phyloP scores from a whole-genome alignment of 2,797 vertebrate genomes.

The Danio kyathit region DNA sequence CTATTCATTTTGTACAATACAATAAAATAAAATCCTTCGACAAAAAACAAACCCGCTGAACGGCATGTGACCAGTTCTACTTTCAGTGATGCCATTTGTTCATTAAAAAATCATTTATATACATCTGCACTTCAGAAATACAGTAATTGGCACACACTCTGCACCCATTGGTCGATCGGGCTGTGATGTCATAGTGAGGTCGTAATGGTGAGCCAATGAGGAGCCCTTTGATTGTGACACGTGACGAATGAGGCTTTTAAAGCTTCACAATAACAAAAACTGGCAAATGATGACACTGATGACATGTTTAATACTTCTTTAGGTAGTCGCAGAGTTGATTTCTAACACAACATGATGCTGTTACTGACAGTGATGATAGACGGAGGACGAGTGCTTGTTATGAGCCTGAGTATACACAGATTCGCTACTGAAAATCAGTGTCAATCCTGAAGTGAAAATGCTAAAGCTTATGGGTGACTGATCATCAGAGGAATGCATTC shows the following conservation, averaged over 20 bases:
- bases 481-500: no score
- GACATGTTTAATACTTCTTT: neutral
- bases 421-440: neutral
- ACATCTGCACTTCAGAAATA: slow-evolving; percentile 71
- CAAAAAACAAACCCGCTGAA: slow-evolving; percentile 55
- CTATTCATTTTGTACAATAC: slow-evolving; percentile 31
- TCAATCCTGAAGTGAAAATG: no score
- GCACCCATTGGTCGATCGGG: slow-evolving; percentile 19
- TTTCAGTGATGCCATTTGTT: slow-evolving; percentile 56
- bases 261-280: neutral
- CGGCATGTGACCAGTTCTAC: slow-evolving; percentile 27
- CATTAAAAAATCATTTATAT: slow-evolving; percentile 84
- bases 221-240: slow-evolving; percentile 36
- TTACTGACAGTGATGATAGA: neutral
- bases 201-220: slow-evolving; percentile 4
- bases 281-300: neutral
- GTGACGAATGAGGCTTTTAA: neutral
- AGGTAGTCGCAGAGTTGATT: slow-evolving; percentile 1
- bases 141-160: slow-evolving; percentile 66
- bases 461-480: no score
- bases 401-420: neutral
- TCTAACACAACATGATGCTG: neutral
- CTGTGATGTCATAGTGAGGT: slow-evolving; percentile 21
- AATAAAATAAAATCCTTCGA: slow-evolving; percentile 63
- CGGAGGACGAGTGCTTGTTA: neutral